Percentiles rank a stretch among this genome's conserved stretches.
These are phyloP conservation scores for Enteromius thamalakanensis DNA, from an alignment of 2,797 vertebrate species.

Conservation along the genomic window DNA sequence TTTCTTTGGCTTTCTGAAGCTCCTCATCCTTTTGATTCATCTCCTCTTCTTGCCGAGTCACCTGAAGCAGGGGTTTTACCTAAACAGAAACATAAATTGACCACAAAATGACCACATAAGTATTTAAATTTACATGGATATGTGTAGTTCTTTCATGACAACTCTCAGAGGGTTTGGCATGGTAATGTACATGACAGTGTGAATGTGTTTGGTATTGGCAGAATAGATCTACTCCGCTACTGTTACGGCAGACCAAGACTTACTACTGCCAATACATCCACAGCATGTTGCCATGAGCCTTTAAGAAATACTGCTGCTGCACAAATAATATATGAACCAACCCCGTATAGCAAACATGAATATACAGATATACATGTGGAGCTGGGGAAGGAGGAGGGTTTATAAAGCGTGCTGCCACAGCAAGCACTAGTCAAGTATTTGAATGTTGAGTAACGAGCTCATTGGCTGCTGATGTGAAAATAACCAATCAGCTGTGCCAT, in stretches of 20 bases:
- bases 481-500: not conserved
- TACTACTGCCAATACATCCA: not conserved
- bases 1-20: slow-evolving; percentile 84
- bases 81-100: slow-evolving; percentile 59
- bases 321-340: not conserved
- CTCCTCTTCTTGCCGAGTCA: slow-evolving; percentile 96
- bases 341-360: not conserved
- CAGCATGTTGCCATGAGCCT: not conserved
- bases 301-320: not conserved
- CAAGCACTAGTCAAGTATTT: not conserved
- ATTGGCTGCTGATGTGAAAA: not conserved
- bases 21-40: slow-evolving; percentile 95
- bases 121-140: not conserved
- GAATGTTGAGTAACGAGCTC: not conserved
- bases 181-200: not conserved
- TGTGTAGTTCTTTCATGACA: slow-evolving; percentile 64
- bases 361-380: not conserved
- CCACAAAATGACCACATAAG: not conserved
- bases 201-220: not conserved
- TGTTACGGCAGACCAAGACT: not conserved
- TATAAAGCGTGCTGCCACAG: not conserved
- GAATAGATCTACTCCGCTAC: not conserved
- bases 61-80: slow-evolving; percentile 97
- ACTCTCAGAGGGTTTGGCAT: not conserved
- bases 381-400: not conserved